Percentiles rank a stretch among this genome's conserved stretches.
Conservation (phyloP, 2,113 vertebrate genomes). For the Pardalotus punctatus region DNA sequence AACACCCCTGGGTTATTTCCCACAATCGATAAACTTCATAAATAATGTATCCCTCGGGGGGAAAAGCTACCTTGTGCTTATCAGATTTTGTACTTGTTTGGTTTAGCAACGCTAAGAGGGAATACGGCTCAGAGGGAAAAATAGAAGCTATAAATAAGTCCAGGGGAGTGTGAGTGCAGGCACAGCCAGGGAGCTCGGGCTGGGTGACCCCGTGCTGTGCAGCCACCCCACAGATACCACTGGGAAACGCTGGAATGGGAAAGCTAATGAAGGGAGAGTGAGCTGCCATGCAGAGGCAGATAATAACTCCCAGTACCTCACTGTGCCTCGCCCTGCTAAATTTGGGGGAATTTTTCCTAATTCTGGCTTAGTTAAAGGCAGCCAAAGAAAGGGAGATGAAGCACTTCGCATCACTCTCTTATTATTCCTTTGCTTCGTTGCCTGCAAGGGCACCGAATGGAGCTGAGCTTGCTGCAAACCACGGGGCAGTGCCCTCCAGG, state of each 20-base stretch:
- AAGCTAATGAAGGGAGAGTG: rapidly evolving
- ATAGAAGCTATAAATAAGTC: neutral
- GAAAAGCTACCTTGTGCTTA: neutral
- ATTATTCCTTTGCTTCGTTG: neutral
- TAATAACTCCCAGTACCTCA: neutral
- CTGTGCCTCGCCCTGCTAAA: neutral
- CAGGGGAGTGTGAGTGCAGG: neutral
- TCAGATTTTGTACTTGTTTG: constrained; percentile 17
- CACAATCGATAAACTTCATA: constrained; percentile 31
- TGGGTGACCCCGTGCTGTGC: neutral
- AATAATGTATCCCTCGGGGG: constrained; percentile 12
- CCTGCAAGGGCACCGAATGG: rapidly evolving
- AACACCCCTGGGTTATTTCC: constrained; percentile 38
- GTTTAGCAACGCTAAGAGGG: neutral
- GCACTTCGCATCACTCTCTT: neutral
- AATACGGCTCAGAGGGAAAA: neutral
- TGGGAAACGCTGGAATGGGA: neutral
- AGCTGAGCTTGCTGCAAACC: neutral
- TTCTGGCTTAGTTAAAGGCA: neutral
- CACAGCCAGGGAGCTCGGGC: neutral
- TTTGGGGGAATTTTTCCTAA: neutral
- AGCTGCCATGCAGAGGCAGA: neutral
- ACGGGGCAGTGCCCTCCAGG: rapidly evolving
- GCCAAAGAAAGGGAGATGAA: neutral
- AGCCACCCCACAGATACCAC: rapidly evolving